Percentiles rank a stretch among this genome's conserved stretches.
phyloP scores from a whole-genome alignment of 2,888 invertebrate species.

The Lepidocyrtoides sp. region DNA sequence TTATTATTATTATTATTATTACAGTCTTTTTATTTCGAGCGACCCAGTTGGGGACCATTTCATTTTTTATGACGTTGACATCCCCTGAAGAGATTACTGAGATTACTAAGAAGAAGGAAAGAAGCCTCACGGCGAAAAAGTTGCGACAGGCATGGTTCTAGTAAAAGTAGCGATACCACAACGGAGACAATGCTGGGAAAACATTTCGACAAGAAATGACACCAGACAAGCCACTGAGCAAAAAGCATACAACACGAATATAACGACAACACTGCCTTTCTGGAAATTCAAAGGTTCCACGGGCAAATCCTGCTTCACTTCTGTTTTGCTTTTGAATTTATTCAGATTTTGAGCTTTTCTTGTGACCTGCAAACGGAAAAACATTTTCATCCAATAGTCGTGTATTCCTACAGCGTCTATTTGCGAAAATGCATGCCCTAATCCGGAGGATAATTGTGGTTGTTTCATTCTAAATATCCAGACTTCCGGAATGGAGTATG shows the following conservation, averaged over 20 bases:
- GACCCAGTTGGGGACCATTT: conserved; percentile 32
- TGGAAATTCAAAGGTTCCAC: conserved; percentile 56
- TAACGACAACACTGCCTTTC: conserved; percentile 47
- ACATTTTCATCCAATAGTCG: conserved; percentile 70
- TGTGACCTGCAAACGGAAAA: conserved; percentile 45
- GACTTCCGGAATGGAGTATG: conserved; percentile 58
- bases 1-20: too few species aligned
- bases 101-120: conserved; percentile 2
- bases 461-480: conserved; percentile 68
- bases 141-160: conserved; percentile 4
- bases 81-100: conserved; percentile 55
- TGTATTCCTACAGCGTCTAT: conserved; percentile 60
- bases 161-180: not conserved
- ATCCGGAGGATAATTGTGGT: not conserved
- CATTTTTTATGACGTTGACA: conserved; percentile 53
- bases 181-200: not conserved
- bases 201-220: conserved; percentile 17
- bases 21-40: not conserved
- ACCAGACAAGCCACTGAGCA: not conserved
- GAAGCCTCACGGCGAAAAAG: not conserved
- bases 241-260: conserved; percentile 55
- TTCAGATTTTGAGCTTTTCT: conserved; percentile 49
- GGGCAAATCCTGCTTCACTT: conserved; percentile 32
- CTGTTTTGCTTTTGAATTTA: conserved; percentile 61
- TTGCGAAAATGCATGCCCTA: conserved; percentile 33